Evolutionary conservation across 2,113 vertebrate genomes (phyloP).

Genomic region (Myiopsitta monachus): DNA sequence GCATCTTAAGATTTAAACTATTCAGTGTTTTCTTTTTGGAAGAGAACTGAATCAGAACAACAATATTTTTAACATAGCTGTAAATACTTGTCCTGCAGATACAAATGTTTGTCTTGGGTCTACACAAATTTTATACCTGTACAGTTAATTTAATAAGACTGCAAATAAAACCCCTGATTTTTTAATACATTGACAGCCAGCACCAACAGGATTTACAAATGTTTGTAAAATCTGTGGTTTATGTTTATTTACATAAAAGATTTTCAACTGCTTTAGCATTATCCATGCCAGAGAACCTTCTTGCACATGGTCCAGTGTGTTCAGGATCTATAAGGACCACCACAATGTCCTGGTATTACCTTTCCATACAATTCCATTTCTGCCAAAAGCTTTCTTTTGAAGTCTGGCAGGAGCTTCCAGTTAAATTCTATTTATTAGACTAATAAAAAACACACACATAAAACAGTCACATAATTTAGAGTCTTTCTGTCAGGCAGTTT

Average conservation of each 20-base stretch:
- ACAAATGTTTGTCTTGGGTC: neutral
- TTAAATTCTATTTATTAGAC: slow-evolving; percentile 63
- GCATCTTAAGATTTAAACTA: neutral
- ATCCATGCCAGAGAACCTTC: neutral
- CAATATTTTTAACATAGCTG: neutral
- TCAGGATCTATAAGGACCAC: neutral
- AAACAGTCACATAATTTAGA: slow-evolving; percentile 45
- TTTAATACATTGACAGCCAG: neutral
- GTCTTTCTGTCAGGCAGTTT: slow-evolving; percentile 41
- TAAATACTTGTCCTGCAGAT: neutral
- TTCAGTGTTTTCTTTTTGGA: neutral
- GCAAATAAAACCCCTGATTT: neutral
- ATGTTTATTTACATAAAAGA: neutral
- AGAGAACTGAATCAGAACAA: neutral
- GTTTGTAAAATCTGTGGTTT: neutral
- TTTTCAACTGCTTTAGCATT: neutral
- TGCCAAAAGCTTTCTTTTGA: slow-evolving; percentile 55
- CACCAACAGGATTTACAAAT: neutral
- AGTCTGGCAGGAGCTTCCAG: slow-evolving; percentile 55
- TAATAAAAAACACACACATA: slow-evolving; percentile 65
- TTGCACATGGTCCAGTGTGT: neutral
- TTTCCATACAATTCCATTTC: slow-evolving; percentile 6
- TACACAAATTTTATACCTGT: neutral
- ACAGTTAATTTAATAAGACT: neutral
- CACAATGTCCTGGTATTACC: slow-evolving; percentile 23